Base-by-base conservation (phyloP, 1,140 invertebrate species). In the Streblospio benedicti region DNA sequence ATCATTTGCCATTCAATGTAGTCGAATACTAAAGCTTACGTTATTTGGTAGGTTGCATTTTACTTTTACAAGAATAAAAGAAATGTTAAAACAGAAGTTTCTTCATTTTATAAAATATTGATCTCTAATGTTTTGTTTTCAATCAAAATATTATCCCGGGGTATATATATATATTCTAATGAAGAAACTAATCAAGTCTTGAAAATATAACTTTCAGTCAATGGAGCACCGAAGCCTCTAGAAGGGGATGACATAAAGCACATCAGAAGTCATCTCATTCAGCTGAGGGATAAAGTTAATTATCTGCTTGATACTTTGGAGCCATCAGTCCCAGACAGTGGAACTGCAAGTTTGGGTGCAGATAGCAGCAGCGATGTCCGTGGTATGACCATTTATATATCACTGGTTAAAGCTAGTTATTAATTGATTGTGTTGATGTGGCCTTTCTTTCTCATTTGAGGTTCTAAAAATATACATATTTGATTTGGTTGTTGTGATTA, bases 1-100 rank as follows among this genome's bases (percentile, higher is more conserved):
- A 44, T 81, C 83, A 12, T 86, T 86, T 81, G 86, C 86, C 53
- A 85, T 88, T 60, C 84, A 87, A 69, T 86, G 84, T 65, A 85
- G 83, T 67, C 78, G 85, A 43, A 83, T 86, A 63, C 71, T 88
- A 45, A 86, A 85, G 72, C 76, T 87, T 27, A 83, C 83, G 62
- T 79, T 87, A 56, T 79, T 86, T 72, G 76, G 77, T 79, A 71
- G 72, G 71, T 69, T 71, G 23, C 12, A 28, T 28, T 31, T 28
- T n/a, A n/a, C n/a, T n/a, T n/a, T n/a, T n/a, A n/a, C n/a, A n/a
- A n/a, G n/a, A n/a, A n/a, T n/a, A n/a, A n/a, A n/a, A n/a, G n/a
- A n/a, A n/a, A n/a, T n/a, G n/a, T n/a, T n/a, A n/a, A 28, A 30
- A 25, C 30, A n/a, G 23, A 51, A n/a, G 25, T 51, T 6, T 28